Base-by-base conservation (phyloP, 30 jellyfish, hydroid and myxozoan genomes). In the Hydractinia symbiolongicarpus region DNA sequence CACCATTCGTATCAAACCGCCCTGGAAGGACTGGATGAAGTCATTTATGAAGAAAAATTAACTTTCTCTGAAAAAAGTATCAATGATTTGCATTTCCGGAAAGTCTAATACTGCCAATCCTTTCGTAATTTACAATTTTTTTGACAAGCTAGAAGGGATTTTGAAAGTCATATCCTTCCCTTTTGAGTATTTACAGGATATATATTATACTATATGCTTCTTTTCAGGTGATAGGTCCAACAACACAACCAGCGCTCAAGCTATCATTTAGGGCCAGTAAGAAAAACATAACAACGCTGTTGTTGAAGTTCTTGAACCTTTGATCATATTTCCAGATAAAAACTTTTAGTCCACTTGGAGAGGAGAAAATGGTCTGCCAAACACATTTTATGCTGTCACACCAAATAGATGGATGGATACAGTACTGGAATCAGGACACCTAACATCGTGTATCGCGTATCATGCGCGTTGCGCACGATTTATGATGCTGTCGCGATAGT, bases 351-450 rank as follows among this genome's bases (percentile, higher is more conserved):
- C 68, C 10, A 57, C 68, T 57, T 57, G 68, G 68, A 57, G 68
- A 57, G 68, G 68, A 57, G n/a, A n/a, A 9, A 10, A 57, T 9
- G 68, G 13, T n/a, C n/a, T 57, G 68, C 68, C 68, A 57, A 57
- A 57, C n/a, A 57, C 68, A 57, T 57, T 9, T n/a, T 57, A 57
- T 53, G 91, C 85, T 14, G 89, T 77, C 14, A 4, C 91, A 7
- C 67, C 68, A 8, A 76, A 83, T 73, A 84, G 91, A 14, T 83
- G 91, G 91, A 83, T 76, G 89, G 82, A 72, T 4, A 72, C 54
- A 5, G 84, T 17, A 51, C 5, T 20, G 14, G 66, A 62, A 62
- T 84, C 86, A 64, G 72, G n/a, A n/a, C n/a, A n/a, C n/a, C n/a
- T n/a, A n/a, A n/a, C n/a, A n/a, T n/a, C n/a, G n/a, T n/a, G n/a